Evolutionary conservation across 1,140 invertebrate species (phyloP), one percentile per base, ranked within the genome.

Genomic region (Parapsyche elsis): DNA sequence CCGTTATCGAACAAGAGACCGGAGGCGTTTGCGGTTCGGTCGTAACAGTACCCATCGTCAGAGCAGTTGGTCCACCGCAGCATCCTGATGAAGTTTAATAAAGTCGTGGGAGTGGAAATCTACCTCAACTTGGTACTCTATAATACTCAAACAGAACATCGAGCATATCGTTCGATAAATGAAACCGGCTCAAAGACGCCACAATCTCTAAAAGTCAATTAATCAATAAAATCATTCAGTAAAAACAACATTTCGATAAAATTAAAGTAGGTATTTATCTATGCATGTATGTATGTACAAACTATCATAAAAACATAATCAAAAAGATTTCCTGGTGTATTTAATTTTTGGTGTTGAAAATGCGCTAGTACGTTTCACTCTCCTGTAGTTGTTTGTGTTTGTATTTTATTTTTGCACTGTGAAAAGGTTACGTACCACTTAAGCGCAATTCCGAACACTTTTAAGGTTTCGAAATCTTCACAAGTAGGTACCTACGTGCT

Each of bases 1-100:
- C 61, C 61, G 61, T 67, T 67, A 67, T 67, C 61, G 24, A 67
- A 44, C 9, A 67, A 67, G 10, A 9, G 30, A 71, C 70, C 26
- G 26, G 26, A 71, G 70, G 70, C 30, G 24, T 45, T 71, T 71
- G 70, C 23, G 70, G 70, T 71, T 71, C 30, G 23, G 19, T 44
- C 14, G 70, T 71, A 71, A 71, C 70, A 71, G 70, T 71, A 71
- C 26, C 23, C 70, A 38, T 38, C 70, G 9, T 38, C 26, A 23
- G 19, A 16, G 24, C 70, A n/a, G 14, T 23, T 44, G 61, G 61
- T 67, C 61, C 61, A 71, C 70, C 70, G 38, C 70, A 71, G 70
- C 70, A 71, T 71, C 70, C 70, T 30, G 70, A 26, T n/a, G 24
- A 16, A 38, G 30, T n/a, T n/a, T n/a, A 26, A 7, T 19, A 67